Evolutionary conservation across 2,797 vertebrate species (phyloP).

Genomic region (Prionace glauca): DNA sequence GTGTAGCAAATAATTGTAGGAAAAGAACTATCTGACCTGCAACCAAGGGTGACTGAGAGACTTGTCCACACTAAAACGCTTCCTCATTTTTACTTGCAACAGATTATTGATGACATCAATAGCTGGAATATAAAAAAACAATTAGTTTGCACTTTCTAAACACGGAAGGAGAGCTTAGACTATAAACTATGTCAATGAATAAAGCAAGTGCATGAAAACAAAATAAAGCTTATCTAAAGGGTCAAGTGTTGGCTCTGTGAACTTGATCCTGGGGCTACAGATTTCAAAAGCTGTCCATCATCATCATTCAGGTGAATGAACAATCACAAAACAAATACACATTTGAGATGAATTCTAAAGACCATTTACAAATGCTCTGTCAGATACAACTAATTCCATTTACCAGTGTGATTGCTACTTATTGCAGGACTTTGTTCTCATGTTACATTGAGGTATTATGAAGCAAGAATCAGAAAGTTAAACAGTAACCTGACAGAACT

Average conservation of each 20-base stretch:
- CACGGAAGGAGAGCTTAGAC: not conserved
- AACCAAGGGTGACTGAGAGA: constrained; percentile 93
- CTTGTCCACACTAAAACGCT: constrained; percentile 94
- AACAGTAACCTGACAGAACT: not conserved
- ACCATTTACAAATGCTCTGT: constrained; percentile 14
- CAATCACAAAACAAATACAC: constrained; percentile 47
- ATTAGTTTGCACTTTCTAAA: too few relatives aligned
- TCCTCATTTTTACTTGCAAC: constrained; percentile 98
- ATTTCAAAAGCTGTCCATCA: constrained; percentile 40
- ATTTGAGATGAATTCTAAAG: constrained; percentile 21
- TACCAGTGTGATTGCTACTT: constrained; percentile 18
- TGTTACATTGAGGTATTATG: not conserved
- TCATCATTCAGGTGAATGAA: constrained; percentile 61
- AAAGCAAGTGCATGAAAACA: constrained; percentile 61
- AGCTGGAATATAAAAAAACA: constrained; percentile 62
- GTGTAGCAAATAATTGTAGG: not conserved
- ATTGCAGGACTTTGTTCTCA: not conserved
- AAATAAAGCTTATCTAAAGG: constrained; percentile 66
- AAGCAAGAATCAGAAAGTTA: constrained; percentile 8
- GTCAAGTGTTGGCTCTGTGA: constrained; percentile 55
- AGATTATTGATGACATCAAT: constrained; percentile 97
- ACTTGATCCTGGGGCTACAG: constrained; percentile 50
- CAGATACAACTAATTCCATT: constrained; percentile 9
- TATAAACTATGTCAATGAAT: not conserved
- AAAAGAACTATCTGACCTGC: constrained; percentile 59